A percentile compares a stretch with the other conserved stretches of the same genome.
Conservation (phyloP, 2,113 vertebrate species). For the Bucco capensis region DNA sequence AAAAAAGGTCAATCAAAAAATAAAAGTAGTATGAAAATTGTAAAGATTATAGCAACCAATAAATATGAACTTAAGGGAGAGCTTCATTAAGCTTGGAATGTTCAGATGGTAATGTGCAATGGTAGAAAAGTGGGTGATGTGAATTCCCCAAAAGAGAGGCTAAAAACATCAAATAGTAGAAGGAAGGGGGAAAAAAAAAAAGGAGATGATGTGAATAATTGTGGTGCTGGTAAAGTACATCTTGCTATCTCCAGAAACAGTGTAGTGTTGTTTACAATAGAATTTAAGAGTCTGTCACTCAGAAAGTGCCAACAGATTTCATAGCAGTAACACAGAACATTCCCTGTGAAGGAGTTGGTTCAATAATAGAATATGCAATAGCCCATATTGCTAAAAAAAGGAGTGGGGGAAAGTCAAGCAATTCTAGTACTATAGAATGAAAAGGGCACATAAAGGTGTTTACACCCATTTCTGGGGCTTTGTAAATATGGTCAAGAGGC, state of each 20-base stretch:
- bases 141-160: rapidly evolving
- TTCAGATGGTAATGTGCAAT: neutral
- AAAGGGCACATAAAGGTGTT: neutral
- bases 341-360: neutral
- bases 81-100: neutral
- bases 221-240: neutral
- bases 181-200: neutral
- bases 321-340: neutral
- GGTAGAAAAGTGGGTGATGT: neutral
- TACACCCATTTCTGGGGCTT: neutral
- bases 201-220: neutral
- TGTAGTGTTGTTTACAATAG: neutral
- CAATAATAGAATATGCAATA: neutral
- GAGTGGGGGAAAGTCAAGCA: neutral
- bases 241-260: neutral
- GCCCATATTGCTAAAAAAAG: neutral
- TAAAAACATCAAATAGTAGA: neutral
- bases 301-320: neutral
- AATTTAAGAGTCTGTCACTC: neutral
- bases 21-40: neutral
- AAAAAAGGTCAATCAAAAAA: neutral
- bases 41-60: neutral
- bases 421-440: neutral
- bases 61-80: neutral
- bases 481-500: neutral